Conservation (phyloP, 2,888 invertebrate species). For the Zygothrica quintamaculata region DNA sequence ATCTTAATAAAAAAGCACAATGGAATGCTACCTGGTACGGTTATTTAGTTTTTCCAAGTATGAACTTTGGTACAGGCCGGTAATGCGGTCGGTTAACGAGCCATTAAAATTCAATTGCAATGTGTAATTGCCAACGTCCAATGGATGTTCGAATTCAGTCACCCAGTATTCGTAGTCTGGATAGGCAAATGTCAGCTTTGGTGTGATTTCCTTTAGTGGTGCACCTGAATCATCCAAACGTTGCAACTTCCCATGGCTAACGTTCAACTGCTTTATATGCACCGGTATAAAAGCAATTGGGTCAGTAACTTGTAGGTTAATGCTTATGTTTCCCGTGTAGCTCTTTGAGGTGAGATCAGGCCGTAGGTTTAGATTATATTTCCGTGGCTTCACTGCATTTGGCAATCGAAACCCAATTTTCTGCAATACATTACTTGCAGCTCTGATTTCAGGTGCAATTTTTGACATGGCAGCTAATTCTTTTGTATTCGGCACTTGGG, state of each 20-base stretch:
- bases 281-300: slow-evolving; percentile 85
- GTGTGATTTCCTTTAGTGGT: slow-evolving; percentile 57
- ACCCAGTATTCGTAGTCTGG: slow-evolving; percentile 83
- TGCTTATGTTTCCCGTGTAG: slow-evolving; percentile 87
- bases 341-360: slow-evolving; percentile 87
- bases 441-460: slow-evolving; percentile 66
- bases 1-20: slow-evolving; percentile 14
- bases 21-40: slow-evolving; percentile 78
- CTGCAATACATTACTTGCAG: slow-evolving; percentile 81
- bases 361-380: slow-evolving; percentile 88
- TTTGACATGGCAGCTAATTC: slow-evolving; percentile 47
- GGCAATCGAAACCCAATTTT: slow-evolving; percentile 86
- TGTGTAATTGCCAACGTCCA: slow-evolving; percentile 85
- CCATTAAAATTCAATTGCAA: slow-evolving; percentile 88
- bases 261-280: slow-evolving; percentile 85
- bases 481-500: slow-evolving; percentile 54
- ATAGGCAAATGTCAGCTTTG: slow-evolving; percentile 77
- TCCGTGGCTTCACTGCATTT: slow-evolving; percentile 86
- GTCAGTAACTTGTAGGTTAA: slow-evolving; percentile 85
- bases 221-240: slow-evolving; percentile 69
- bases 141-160: slow-evolving; percentile 81
- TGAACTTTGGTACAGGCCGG: slow-evolving; percentile 90
- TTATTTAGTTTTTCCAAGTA: slow-evolving; percentile 84
- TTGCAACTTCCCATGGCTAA: slow-evolving; percentile 85
- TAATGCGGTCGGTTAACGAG: slow-evolving; percentile 88